Conservation (phyloP, 2,797 vertebrate genomes). For the Urosaurus nigricauda region DNA sequence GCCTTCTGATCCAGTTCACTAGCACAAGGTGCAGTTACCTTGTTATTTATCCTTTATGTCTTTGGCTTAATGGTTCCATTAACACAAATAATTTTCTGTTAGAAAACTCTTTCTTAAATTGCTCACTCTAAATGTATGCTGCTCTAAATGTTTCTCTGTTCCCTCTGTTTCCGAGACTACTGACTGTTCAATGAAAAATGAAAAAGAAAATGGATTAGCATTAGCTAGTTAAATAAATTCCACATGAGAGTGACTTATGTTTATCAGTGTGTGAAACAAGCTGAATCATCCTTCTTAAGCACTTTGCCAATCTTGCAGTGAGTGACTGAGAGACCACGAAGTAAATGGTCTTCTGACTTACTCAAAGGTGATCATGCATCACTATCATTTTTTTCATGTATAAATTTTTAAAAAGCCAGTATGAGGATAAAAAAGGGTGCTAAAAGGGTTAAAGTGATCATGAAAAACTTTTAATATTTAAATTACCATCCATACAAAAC, state of each 20-base stretch:
- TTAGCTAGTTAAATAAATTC: not conserved
- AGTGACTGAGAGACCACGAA: not conserved
- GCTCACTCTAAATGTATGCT: too few species aligned
- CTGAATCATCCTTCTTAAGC: conserved; percentile 7
- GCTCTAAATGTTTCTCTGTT: not conserved
- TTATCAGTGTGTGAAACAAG: not conserved
- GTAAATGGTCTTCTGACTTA: not conserved
- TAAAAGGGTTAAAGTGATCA: not conserved
- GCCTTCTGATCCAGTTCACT: not conserved
- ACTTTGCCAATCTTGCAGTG: too few species aligned
- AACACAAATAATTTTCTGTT: conserved; percentile 2
- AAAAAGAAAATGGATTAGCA: not conserved
- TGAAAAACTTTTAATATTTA: not conserved
- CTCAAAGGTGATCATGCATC: not conserved
- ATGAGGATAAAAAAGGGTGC: not conserved
- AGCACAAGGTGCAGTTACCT: conserved; percentile 10
- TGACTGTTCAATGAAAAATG: not conserved
- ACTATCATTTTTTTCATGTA: not conserved
- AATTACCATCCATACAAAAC: not conserved
- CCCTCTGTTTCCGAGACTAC: not conserved
- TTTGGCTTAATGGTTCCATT: not conserved
- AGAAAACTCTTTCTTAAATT: not conserved
- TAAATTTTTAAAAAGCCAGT: not conserved
- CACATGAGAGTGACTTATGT: not conserved
- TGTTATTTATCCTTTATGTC: not conserved